Evolutionary conservation across 2,113 vertebrate genomes (phyloP).

Genomic region (Synchiropus splendidus): DNA sequence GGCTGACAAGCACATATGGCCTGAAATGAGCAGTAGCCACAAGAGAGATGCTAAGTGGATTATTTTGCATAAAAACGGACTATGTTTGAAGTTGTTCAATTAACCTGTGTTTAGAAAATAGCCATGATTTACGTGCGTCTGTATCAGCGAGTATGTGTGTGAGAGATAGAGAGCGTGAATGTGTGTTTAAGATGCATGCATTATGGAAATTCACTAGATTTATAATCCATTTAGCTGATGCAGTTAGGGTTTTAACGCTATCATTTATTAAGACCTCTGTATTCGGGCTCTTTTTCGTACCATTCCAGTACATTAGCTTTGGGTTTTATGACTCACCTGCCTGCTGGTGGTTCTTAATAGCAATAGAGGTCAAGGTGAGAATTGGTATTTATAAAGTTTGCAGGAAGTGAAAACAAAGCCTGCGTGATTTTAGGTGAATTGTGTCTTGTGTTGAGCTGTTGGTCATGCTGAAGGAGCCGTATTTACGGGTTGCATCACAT

Average conservation of each 20-base stretch:
- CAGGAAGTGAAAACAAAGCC: conserved; percentile 56
- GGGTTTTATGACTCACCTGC: conserved; percentile 81
- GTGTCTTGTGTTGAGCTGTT: conserved; percentile 19
- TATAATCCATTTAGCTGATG: conserved; percentile 99
- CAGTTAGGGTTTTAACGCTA: conserved; percentile 86
- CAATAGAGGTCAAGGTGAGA: conserved; percentile 74
- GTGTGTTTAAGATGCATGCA: conserved; percentile 91
- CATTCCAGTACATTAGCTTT: conserved; percentile 79
- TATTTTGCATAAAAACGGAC: conserved; percentile 98
- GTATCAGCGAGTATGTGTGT: too few species aligned
- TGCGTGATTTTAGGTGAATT: conserved; percentile 34
- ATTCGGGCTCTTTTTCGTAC: conserved; percentile 77
- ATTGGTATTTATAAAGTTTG: conserved; percentile 79
- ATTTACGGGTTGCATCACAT: too few species aligned
- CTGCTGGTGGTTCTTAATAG: conserved; percentile 54
- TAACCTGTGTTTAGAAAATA: conserved; percentile 99
- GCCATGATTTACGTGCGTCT: conserved; percentile 88
- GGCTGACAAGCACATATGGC: conserved; percentile 66
- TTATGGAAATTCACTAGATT: conserved; percentile 97
- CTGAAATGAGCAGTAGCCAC: conserved; percentile 57
- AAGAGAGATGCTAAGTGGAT: conserved; percentile 93
- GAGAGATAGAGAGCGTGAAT: too few species aligned
- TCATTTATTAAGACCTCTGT: conserved; percentile 94
- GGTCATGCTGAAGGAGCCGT: conserved; percentile 19
- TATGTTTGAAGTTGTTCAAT: conserved; percentile 86